Percentiles rank a stretch among this genome's conserved stretches.
Evolutionary conservation across 2,797 vertebrate species (phyloP).

Genomic region (Ceyx erithaca): DNA sequence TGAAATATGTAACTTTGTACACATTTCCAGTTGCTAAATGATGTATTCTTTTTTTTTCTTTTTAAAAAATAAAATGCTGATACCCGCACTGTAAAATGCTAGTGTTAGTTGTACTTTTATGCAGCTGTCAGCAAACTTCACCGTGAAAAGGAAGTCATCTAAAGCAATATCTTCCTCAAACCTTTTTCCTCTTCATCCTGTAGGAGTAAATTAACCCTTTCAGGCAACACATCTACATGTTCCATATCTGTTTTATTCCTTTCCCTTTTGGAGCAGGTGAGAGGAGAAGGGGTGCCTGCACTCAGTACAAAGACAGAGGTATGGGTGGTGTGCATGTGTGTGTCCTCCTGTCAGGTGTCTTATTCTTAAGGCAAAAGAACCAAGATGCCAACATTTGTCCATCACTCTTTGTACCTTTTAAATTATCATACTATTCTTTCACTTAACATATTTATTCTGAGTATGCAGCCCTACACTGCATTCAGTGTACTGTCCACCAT

Average conservation of each 20-base stretch:
- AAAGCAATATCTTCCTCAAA: neutral
- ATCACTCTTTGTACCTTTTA: neutral
- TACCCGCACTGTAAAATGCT: neutral
- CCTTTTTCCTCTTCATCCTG: neutral
- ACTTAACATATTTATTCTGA: neutral
- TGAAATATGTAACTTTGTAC: conserved; percentile 1
- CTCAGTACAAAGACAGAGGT: neutral
- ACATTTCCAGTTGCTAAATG: conserved; percentile 12
- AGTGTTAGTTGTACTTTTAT: neutral
- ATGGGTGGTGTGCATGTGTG: neutral
- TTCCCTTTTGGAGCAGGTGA: neutral
- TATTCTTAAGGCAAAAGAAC: neutral
- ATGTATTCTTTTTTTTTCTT: neutral
- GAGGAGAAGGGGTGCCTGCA: neutral
- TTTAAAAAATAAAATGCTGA: conserved; percentile 24
- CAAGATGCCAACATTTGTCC: neutral
- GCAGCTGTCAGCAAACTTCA: neutral
- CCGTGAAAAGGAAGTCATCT: neutral
- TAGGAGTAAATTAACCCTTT: neutral
- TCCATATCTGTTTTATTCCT: neutral
- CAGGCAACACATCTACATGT: neutral
- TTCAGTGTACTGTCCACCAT: neutral
- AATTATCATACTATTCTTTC: neutral
- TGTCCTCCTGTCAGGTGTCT: neutral
- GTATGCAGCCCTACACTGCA: neutral